Evolutionary conservation across 2,888 invertebrate genomes (phyloP).

Genomic region (Stegophylla sp.): DNA sequence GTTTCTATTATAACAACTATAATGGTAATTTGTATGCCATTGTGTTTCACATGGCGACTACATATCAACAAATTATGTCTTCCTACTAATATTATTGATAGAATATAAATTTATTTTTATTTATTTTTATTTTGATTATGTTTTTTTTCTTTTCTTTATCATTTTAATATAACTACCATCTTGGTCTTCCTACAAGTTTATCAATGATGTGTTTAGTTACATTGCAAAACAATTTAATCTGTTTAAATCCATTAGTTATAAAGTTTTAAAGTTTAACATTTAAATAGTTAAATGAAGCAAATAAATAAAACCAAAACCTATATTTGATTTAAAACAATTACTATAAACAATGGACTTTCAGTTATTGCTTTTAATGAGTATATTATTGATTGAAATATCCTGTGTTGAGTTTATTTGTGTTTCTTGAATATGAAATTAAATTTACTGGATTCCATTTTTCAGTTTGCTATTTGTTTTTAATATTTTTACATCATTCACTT

Average conservation of each 20-base stretch:
- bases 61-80: conserved; percentile 38
- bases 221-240: background rate
- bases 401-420: too few relatives aligned
- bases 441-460: conserved; percentile 42
- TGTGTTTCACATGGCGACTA: conserved; percentile 17
- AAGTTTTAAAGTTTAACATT: background rate
- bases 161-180: conserved; percentile 10
- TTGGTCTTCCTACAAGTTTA: conserved; percentile 7
- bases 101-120: conserved; percentile 27
- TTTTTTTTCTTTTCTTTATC: conserved; percentile 19
- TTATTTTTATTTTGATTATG: conserved; percentile 6
- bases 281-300: background rate
- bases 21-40: conserved; percentile 4
- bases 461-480: background rate
- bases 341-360: background rate
- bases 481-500: background rate
- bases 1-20: conserved; percentile 17
- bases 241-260: background rate
- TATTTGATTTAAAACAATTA: background rate
- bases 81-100: conserved; percentile 42
- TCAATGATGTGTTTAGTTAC: background rate
- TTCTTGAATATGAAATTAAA: background rate
- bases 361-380: background rate
- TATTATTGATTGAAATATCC: too few relatives aligned
- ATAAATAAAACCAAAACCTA: background rate